Evolutionary conservation across 2,888 invertebrate species (phyloP).

Genomic region (Drosophila gaucha): DNA sequence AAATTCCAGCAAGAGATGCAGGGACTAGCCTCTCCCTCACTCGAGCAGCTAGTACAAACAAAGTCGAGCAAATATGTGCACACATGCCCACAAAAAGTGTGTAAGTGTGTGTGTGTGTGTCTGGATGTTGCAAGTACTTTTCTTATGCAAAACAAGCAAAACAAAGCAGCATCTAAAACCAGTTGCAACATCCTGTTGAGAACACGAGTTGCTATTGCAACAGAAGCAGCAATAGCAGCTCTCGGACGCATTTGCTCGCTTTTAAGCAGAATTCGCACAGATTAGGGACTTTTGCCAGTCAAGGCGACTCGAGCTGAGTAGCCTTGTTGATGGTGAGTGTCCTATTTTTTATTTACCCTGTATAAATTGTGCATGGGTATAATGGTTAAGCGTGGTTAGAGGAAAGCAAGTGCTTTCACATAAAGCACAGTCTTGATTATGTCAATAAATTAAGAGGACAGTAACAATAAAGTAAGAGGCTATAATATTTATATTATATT

Average conservation of each 20-base stretch:
- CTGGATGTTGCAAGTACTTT: slow-evolving; percentile 33
- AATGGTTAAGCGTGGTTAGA: too few relatives aligned
- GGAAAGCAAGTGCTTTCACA: too few relatives aligned
- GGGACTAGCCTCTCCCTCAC: background rate
- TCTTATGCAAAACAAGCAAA: slow-evolving; percentile 62
- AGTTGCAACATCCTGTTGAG: slow-evolving; percentile 26
- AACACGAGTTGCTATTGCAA: slow-evolving; percentile 11
- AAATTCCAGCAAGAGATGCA: slow-evolving; percentile 38
- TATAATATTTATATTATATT: too few relatives aligned
- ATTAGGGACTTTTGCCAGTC: slow-evolving; percentile 61
- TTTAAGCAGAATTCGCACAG: slow-evolving; percentile 53
- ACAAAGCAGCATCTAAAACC: slow-evolving; percentile 37
- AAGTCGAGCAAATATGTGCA: slow-evolving; percentile 60
- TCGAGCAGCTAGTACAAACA: slow-evolving; percentile 44
- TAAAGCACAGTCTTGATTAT: too few relatives aligned
- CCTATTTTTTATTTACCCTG: slow-evolving; percentile 18
- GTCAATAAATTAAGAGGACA: too few relatives aligned
- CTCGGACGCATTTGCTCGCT: slow-evolving; percentile 18
- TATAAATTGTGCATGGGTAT: too few relatives aligned
- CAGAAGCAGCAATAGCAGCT: background rate
- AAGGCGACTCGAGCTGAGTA: slow-evolving; percentile 43
- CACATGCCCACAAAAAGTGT: slow-evolving; percentile 27
- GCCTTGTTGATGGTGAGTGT: slow-evolving; percentile 47
- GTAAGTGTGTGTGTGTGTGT: slow-evolving; percentile 14
- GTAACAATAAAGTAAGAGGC: too few relatives aligned